Base-by-base conservation (phyloP, 2,888 invertebrate species). In the Lithophane socia region DNA sequence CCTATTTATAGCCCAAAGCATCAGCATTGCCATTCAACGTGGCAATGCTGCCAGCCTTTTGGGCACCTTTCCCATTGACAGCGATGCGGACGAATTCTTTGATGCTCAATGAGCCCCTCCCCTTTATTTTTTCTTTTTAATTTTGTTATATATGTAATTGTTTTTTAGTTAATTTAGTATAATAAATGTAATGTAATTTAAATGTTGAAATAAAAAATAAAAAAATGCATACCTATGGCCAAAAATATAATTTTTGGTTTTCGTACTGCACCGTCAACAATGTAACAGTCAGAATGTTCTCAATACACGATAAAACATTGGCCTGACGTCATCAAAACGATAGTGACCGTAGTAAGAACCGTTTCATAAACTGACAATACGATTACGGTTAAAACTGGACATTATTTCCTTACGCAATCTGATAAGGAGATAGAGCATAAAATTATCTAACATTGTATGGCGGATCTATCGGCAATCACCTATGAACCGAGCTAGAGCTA, bases 391-490 rank as follows among this genome's bases (percentile, higher is more conserved):
- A 52, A 29, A 49, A 63, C 47, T 64, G 47, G 52, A 64, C 70
- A 85, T 52, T 68, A 77, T 84, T 81, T 77, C 75, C 74, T 81
- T 80, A 80, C 73, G 64, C 68, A 82, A 80, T 76, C 60, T 63
- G 64, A 71, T 63, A 73, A 77, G 56, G 13, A 82, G 64, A 74
- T 69, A 75, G 64, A 65, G 73, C 79, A 84, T 86, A 78, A 74
- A 86, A 82, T 89, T 85, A 90, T 88, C 84, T 89, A 88, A 89
- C 84, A 87, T 79, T 82, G 87, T 82, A 77, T 42, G 56, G 69
- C 83, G 84, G 91, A 94, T 93, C 94, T 37, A 37, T 37, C 37
- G 5, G 37, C 37, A 90, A 93, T 93, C 93, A 92, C 92, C 92
- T 93, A 90, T 93, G 92, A 93, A 92, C 92, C 83, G 83, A 84